Evolutionary conservation across 2,113 vertebrate genomes (phyloP), one percentile per base, ranked within the genome.

Genomic region (Takifugu flavidus): DNA sequence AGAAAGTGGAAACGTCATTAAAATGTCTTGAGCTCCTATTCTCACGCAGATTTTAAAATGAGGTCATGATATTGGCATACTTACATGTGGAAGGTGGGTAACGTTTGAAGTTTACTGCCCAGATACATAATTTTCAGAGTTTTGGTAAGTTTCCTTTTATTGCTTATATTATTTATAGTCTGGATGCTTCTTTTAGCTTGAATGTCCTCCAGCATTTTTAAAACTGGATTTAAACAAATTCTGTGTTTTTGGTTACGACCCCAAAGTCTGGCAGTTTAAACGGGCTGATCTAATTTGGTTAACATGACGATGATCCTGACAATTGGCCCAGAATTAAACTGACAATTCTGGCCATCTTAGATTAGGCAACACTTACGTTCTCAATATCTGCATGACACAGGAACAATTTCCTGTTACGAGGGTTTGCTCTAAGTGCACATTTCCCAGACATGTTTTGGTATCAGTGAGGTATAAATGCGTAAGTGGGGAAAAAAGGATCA

Each of bases 381-480:
- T 39, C 11, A 39, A 39, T 39, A 15, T 1, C 44, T 45, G 44
- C 14, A 34, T 52, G 13, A 75, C 65, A 49, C 66, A 49, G 50
- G 52, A 50, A 61, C 26, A 8, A 46, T 74, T 72, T 27, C 59
- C 47, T 67, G 55, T 70, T 45, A 52, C 56, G 49, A 57, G 1
- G 4, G 68, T 54, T 74, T 50, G 34, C 8, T 39, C 8, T 39
- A 14, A 47, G 45, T 47, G 13, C 13, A 15, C 6, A 13, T 15
- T 47, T 47, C 45, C 45, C 45, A 72, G 74, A 56, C 56, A 54
- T 50, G 56, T 67, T 56, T 25, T 55, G 52, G 63, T 72, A 12
- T 34, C 53, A 61, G 10, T 77, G 66, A 78, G 76, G 74, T 78
- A 72, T 13, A 51, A 43, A 50, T 54, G 77, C 75, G 69, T 66